These are phyloP conservation scores for Macheiramphus alcinus DNA, from an alignment of 2,113 vertebrate genomes.

Conservation along the genomic window DNA sequence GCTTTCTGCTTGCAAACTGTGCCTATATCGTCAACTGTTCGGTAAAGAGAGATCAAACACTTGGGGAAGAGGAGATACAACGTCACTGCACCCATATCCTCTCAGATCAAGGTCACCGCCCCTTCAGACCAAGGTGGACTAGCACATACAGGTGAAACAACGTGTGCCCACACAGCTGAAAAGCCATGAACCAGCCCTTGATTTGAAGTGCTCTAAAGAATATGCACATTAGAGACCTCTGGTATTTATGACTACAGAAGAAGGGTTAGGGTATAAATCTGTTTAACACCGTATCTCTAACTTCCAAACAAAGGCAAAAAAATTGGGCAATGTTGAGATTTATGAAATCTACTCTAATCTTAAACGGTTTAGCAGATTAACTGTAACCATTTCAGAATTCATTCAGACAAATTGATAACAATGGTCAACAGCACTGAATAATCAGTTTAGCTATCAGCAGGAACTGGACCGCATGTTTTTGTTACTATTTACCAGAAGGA, in stretches of 20 bases:
- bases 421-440: neutral
- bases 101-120: neutral
- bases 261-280: neutral
- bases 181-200: neutral
- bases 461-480: neutral
- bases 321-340: neutral
- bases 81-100: neutral
- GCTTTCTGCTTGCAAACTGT: neutral
- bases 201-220: neutral
- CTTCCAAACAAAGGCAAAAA: neutral
- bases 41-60: neutral
- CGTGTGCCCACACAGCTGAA: neutral
- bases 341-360: neutral
- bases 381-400: neutral
- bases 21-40: rapidly evolving
- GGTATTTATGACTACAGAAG: neutral
- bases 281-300: neutral
- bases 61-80: neutral
- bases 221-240: neutral
- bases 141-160: neutral
- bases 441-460: neutral
- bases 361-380: neutral
- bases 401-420: neutral
- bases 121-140: neutral
- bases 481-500: neutral